Conservation (phyloP, 1,140 invertebrate genomes). For the Coenobita brevimanus region DNA sequence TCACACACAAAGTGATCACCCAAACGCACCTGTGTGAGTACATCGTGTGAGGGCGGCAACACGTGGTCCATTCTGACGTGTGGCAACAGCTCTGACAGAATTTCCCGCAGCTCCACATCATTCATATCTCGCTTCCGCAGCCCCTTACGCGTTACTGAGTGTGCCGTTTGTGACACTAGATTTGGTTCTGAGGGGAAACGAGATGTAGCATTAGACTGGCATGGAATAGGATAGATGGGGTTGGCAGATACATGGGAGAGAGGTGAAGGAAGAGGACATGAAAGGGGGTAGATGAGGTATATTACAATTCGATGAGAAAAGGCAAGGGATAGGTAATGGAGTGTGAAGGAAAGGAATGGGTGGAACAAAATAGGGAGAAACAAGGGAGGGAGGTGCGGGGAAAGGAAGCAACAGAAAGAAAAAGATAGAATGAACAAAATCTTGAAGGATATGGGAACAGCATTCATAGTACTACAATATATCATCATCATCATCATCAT, state of each 20-base stretch:
- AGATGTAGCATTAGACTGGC: neutral
- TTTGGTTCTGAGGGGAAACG: constrained; percentile 83
- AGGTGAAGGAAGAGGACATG: neutral
- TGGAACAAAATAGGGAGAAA: too few relatives aligned
- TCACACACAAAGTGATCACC: neutral
- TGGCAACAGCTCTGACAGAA: constrained; percentile 86
- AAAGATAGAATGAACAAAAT: too few relatives aligned
- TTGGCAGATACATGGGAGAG: too few relatives aligned
- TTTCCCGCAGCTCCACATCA: constrained; percentile 90
- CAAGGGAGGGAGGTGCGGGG: too few relatives aligned
- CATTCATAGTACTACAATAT: too few relatives aligned
- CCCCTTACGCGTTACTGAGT: constrained; percentile 85
- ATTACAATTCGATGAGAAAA: neutral
- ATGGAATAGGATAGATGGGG: too few relatives aligned
- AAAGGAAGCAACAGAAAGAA: too few relatives aligned
- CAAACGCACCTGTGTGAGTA: constrained; percentile 80
- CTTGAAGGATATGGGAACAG: too few relatives aligned
- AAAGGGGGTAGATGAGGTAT: neutral
- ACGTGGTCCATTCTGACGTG: constrained; percentile 92
- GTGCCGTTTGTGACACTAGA: constrained; percentile 91
- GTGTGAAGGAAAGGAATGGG: neutral
- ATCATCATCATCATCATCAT: too few relatives aligned
- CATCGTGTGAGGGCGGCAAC: constrained; percentile 88
- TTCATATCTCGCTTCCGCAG: constrained; percentile 79
- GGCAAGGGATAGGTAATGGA: neutral